Evolutionary conservation across 1,140 invertebrate genomes (phyloP), one percentile per base, ranked within the genome.

Genomic region (Lutraria rhynchaena): DNA sequence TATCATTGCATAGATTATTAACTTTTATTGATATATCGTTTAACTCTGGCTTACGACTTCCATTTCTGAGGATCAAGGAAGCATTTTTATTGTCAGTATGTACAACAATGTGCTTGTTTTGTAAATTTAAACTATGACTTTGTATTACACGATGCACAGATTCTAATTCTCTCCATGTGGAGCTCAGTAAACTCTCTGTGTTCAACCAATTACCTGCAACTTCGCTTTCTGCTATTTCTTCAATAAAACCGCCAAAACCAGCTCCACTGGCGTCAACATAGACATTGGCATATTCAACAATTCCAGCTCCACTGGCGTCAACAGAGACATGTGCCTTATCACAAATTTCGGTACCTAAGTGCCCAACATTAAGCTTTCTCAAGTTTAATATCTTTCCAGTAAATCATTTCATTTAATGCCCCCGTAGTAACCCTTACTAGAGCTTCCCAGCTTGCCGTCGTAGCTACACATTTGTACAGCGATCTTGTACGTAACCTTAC

Each of bases 151-250:
- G 13, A 41, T 60, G 2, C 27, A 67, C 41, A 67, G 63, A 9
- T 24, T 67, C 35, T 41, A 74, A 31, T 35, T 74, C 71, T 37
- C 71, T 58, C 29, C 33, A 74, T 5, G 71, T 60, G n/a, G 71
- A 74, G 35, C 71, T 74, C 13, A n/a, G 22, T 7, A 1, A 19
- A n/a, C 33, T 37, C n/a, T 74, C 71, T 24, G 49, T 27, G 15
- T 67, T 37, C 3, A 33, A 41, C 69, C 69, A 73, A 57, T 37
- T 53, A 37, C 69, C 69, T 3, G 51, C 13, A 5, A 73, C 31
- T 1, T 55, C 24, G 31, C 49, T 73, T 3, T 73, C 51, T 27
- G 33, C 22, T 1, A 31, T 22, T 22, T 11, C 29, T 3, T 73
- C 19, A 5, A 73, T 15, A 22, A 53, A 73, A 31, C 69, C 69